These are phyloP conservation scores for Sakesphorus luctuosus DNA, from an alignment of 2,113 vertebrate genomes.

Conservation along the genomic window DNA sequence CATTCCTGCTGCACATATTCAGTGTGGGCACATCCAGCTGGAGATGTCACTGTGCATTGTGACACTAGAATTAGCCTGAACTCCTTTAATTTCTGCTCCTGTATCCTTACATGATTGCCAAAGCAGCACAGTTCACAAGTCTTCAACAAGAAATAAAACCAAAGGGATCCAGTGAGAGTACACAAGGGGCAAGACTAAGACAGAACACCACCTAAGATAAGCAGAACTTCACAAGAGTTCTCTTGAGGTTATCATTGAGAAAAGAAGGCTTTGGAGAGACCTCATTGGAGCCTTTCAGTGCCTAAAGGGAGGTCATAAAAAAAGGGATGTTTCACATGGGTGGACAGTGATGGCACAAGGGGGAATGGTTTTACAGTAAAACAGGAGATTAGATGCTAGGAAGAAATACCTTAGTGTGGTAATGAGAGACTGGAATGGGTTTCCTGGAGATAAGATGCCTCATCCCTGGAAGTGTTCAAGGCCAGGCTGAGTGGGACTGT, in stretches of 20 bases:
- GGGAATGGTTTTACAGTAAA: background rate
- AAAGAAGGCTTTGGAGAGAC: background rate
- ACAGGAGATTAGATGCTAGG: background rate
- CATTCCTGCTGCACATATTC: accelerated
- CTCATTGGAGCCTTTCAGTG: background rate
- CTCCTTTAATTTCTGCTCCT: background rate
- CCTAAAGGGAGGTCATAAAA: background rate
- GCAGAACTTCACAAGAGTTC: background rate
- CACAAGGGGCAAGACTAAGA: background rate
- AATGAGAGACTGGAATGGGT: background rate
- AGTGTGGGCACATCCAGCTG: background rate
- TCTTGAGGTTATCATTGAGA: background rate
- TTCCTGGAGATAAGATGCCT: background rate
- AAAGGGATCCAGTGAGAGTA: background rate
- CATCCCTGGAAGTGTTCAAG: background rate
- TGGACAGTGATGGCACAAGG: background rate
- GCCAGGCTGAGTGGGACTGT: background rate
- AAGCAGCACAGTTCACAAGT: background rate
- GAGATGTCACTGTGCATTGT: background rate
- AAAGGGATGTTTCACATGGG: background rate
- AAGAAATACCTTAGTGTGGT: background rate
- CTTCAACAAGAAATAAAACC: background rate
- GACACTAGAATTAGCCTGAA: background rate
- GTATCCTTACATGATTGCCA: background rate
- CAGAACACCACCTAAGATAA: background rate